phyloP scores from a whole-genome alignment of 2,113 vertebrate genomes.

The Romanogobio albipinnatus region DNA sequence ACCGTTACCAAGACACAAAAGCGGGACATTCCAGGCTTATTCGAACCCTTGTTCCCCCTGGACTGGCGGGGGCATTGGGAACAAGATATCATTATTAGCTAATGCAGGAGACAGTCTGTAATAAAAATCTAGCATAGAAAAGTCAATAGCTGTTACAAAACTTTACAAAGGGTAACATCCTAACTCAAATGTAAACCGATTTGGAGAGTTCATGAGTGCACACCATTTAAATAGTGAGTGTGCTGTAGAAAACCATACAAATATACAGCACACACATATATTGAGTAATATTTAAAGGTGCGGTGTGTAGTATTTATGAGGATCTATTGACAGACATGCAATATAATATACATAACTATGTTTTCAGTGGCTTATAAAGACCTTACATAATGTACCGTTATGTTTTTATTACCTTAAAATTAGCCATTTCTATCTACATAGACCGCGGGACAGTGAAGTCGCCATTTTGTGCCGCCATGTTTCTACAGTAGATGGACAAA shows the following conservation, averaged over 20 bases:
- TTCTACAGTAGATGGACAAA: too few relatives aligned
- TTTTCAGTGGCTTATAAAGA: too few relatives aligned
- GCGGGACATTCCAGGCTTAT: constrained; percentile 33
- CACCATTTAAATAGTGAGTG: not conserved
- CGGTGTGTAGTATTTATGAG: too few relatives aligned
- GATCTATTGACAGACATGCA: too few relatives aligned
- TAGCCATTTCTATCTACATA: too few relatives aligned
- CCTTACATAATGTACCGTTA: too few relatives aligned
- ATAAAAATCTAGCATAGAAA: constrained; percentile 17
- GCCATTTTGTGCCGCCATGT: too few relatives aligned
- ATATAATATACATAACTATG: too few relatives aligned
- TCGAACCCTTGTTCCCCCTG: constrained; percentile 16
- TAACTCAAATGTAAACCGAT: not conserved
- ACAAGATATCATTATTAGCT: constrained; percentile 38
- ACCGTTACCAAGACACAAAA: constrained; percentile 50
- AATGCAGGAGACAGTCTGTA: constrained; percentile 13
- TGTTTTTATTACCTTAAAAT: too few relatives aligned
- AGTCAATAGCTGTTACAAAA: constrained; percentile 18
- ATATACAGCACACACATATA: not conserved
- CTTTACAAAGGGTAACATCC: not conserved
- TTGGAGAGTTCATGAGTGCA: not conserved
- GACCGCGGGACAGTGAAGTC: too few relatives aligned
- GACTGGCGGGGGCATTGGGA: constrained; percentile 10
- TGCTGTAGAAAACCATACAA: not conserved
- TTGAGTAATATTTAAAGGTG: not conserved